Evolutionary conservation across 2,888 invertebrate genomes (phyloP), one percentile per base, ranked within the genome.

Genomic region (Caenorhabditis zanzibari): DNA sequence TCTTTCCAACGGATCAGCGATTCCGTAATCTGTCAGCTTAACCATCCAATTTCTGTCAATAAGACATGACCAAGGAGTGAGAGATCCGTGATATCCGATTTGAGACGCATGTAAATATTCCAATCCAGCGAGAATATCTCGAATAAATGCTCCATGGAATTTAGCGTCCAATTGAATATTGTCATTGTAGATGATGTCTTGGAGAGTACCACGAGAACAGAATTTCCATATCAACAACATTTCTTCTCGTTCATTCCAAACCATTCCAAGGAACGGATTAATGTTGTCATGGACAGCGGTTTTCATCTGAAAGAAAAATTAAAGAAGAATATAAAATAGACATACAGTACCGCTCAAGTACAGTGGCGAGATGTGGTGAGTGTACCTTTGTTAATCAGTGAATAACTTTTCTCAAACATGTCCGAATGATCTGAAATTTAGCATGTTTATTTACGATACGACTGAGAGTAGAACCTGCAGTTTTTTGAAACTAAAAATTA

Each of bases 231-330:
- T 76, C 19, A 91, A 74, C 14, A 91, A 71, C 86, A 91, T 80
- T 52, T 91, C 91, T 28, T 91, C 91, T 68, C 87, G 89, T 68
- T 91, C 91, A 79, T 91, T 91, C 86, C 90, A 91, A 12, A 86
- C 82, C 84, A 91, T 91, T n/a, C 98, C 98, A 93, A 98, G 96
- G 94, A 98, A 98, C 73, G 96, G 96, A 94, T 98, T 98, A 86
- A 98, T 95, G 93, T 98, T 98, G 93, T 97, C 96, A 94, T 98
- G 98, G 47, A 97, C 95, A 90, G 98, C 94, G 93, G 97, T 97
- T 79, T 98, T 95, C 92, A 98, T 94, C 94, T 94, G 81, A 32
- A 81, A 68, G 35, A 22, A 59, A 5, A 14, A 47, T 44, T n/a
- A n/a, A n/a, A n/a, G n/a, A n/a, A n/a, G n/a, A n/a, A n/a, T n/a